Conservation (phyloP, 1,140 invertebrate genomes). For the Drosophila lowei region DNA sequence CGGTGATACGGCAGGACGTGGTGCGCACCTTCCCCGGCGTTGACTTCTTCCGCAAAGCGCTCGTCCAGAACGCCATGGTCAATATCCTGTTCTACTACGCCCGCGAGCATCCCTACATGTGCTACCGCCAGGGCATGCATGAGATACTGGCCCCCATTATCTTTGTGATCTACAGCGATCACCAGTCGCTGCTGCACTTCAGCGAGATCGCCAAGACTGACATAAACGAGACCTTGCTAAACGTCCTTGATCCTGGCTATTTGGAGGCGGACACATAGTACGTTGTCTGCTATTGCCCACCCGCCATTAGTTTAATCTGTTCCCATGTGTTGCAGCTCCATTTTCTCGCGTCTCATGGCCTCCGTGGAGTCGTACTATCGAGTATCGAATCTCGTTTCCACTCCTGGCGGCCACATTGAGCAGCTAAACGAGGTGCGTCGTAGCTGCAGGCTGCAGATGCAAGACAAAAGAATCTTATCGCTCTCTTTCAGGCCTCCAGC, state of each 20-base stretch:
- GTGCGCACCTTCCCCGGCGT: constrained; percentile 91
- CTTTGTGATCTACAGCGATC: constrained; percentile 89
- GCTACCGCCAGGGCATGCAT: constrained; percentile 94
- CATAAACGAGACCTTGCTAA: constrained; percentile 84
- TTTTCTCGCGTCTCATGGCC: constrained; percentile 90
- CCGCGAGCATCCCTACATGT: constrained; percentile 88
- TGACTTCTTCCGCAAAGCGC: constrained; percentile 88
- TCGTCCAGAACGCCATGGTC: constrained; percentile 88
- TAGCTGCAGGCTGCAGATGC: constrained; percentile 5
- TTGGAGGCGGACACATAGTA: constrained; percentile 91
- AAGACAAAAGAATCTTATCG: constrained; percentile 20
- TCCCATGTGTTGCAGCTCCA: constrained; percentile 83
- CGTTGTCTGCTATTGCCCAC: constrained; percentile 73
- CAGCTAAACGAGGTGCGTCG: constrained; percentile 35
- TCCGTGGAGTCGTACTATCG: constrained; percentile 89
- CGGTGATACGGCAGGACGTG: constrained; percentile 91
- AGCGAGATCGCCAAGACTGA: constrained; percentile 73
- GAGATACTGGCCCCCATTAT: constrained; percentile 91
- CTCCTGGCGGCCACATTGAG: constrained; percentile 83
- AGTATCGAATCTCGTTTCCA: constrained; percentile 84
- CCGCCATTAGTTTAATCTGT: background rate
- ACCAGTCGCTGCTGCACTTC: constrained; percentile 85
- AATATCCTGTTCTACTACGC: constrained; percentile 88
- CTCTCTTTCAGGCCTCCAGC: constrained; percentile 41
- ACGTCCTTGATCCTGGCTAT: constrained; percentile 86